phyloP scores from a whole-genome alignment of 2,113 vertebrate genomes.

The Lontra canadensis region DNA sequence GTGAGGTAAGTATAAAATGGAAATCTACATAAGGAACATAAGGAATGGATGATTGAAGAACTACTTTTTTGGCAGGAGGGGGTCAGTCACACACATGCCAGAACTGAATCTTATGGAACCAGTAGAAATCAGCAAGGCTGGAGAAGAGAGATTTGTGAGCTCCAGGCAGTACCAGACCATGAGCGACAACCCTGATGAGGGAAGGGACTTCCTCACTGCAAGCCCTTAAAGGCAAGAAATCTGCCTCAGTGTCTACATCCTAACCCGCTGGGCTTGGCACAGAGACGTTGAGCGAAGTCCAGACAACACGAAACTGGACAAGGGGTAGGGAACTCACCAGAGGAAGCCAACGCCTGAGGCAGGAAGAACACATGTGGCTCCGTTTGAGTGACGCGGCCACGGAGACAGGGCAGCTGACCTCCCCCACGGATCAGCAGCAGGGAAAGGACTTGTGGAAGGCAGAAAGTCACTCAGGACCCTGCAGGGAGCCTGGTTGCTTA shows the following conservation, averaged over 20 bases:
- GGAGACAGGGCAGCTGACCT: not conserved
- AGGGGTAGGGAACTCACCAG: not conserved
- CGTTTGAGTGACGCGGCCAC: not conserved
- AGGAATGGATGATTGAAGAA: not conserved
- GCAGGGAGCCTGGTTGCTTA: not conserved
- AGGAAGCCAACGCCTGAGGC: not conserved
- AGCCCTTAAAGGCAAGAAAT: not conserved
- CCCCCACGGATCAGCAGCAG: not conserved
- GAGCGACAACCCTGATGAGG: not conserved
- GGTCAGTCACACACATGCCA: not conserved
- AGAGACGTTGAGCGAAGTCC: not conserved
- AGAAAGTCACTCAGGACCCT: not conserved
- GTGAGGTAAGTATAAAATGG: not conserved
- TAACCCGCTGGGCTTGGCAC: not conserved
- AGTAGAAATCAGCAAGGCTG: not conserved
- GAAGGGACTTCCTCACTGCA: rapidly evolving
- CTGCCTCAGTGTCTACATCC: not conserved
- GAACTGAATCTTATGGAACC: not conserved
- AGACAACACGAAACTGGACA: not conserved
- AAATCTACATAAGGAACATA: not conserved
- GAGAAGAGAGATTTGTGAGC: not conserved
- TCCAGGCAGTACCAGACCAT: not conserved
- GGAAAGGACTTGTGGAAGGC: not conserved
- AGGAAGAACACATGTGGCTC: not conserved
- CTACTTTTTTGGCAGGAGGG: no score